Evolutionary conservation across 1,140 invertebrate genomes (phyloP).

Genomic region (Thaumetopoea pityocampa): DNA sequence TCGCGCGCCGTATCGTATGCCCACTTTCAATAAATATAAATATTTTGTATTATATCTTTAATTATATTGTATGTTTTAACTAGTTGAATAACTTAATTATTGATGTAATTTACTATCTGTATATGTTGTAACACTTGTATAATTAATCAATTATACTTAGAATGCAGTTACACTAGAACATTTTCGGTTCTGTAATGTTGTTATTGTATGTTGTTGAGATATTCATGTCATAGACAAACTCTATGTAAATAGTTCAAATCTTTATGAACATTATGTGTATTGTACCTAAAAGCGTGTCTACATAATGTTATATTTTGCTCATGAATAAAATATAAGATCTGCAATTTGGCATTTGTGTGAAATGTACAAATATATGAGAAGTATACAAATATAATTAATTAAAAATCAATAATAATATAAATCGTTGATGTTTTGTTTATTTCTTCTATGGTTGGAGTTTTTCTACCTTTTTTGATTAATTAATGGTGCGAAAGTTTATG

Average conservation of each 20-base stretch:
- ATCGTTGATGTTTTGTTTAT: too few relatives aligned
- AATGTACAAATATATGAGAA: conserved; percentile 52
- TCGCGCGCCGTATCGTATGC: too few relatives aligned
- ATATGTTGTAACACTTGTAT: conserved; percentile 51
- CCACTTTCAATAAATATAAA: conserved; percentile 31
- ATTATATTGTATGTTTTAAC: too few relatives aligned
- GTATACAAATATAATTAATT: conserved; percentile 9
- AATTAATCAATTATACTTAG: conserved; percentile 35
- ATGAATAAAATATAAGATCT: conserved; percentile 34
- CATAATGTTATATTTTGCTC: conserved; percentile 24
- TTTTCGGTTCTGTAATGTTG: conserved; percentile 49
- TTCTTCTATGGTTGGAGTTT: too few relatives aligned
- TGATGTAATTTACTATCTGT: conserved; percentile 35
- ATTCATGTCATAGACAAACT: conserved; percentile 54
- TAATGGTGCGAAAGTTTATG: too few relatives aligned
- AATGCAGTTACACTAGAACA: conserved; percentile 34
- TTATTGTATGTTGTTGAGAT: conserved; percentile 47
- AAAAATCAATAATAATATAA: too few relatives aligned
- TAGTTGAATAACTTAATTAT: too few relatives aligned
- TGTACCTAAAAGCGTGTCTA: conserved; percentile 7
- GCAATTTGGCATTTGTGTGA: conserved; percentile 40
- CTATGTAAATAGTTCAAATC: conserved; percentile 51
- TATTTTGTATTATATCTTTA: too few relatives aligned
- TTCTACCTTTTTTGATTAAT: too few relatives aligned
- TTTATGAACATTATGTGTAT: conserved; percentile 8